These are phyloP conservation scores for Phyllotreta striolata DNA, from an alignment of 2,888 invertebrate genomes.

Conservation along the genomic window DNA sequence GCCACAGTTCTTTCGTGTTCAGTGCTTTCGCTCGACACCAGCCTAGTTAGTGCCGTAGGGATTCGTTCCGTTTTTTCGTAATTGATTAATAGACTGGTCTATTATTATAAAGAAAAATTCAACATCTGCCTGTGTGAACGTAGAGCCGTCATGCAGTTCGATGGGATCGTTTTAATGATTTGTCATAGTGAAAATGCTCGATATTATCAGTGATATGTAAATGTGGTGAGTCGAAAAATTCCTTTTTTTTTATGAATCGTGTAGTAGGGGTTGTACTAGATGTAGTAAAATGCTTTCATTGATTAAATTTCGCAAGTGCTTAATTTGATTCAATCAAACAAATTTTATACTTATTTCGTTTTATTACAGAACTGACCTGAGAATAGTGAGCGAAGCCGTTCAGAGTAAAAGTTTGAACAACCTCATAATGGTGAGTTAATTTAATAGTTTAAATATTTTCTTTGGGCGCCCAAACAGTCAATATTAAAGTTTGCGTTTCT, in stretches of 20 bases:
- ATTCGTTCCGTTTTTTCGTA: constrained; percentile 19
- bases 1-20: constrained; percentile 14
- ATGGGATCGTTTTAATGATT: constrained; percentile 25
- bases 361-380: constrained; percentile 62
- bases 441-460: background rate
- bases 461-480: too few relatives aligned
- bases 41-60: constrained; percentile 17
- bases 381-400: constrained; percentile 61
- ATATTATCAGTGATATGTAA: constrained; percentile 3
- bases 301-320: constrained; percentile 8
- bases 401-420: constrained; percentile 65
- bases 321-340: background rate
- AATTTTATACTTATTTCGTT: too few relatives aligned
- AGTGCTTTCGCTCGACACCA: constrained; percentile 24
- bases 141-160: constrained; percentile 29
- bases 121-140: constrained; percentile 29
- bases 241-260: constrained; percentile 21
- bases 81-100: constrained; percentile 16
- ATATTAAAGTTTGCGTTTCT: too few relatives aligned
- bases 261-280: constrained; percentile 17
- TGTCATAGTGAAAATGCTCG: constrained; percentile 9
- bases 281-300: constrained; percentile 17
- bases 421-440: constrained; percentile 62
- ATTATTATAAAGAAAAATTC: constrained; percentile 20
- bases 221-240: constrained; percentile 28